Conservation (phyloP, 2,888 invertebrate genomes). For the Drosophila melanosoma region DNA sequence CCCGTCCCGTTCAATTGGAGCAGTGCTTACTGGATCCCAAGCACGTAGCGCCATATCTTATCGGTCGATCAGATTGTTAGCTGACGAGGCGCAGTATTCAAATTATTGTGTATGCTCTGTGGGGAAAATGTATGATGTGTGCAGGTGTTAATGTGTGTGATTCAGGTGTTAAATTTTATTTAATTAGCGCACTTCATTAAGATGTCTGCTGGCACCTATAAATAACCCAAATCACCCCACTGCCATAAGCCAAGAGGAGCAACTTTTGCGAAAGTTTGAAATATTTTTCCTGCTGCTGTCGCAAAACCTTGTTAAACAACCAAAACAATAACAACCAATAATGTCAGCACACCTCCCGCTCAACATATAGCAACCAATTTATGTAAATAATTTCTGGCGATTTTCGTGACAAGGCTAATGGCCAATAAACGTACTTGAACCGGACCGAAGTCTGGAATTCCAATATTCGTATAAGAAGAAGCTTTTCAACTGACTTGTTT, state of each 20-base stretch:
- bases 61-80: constrained; percentile 39
- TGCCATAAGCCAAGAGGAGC: background rate
- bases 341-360: constrained; percentile 1
- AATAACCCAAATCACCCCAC: constrained; percentile 33
- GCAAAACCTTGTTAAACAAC: constrained; percentile 30
- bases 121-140: constrained; percentile 18
- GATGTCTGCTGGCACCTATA: constrained; percentile 51
- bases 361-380: constrained; percentile 24
- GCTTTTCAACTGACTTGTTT: constrained; percentile 12
- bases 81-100: constrained; percentile 21
- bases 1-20: constrained; percentile 68
- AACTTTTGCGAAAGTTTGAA: constrained; percentile 9
- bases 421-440: constrained; percentile 76
- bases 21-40: constrained; percentile 31
- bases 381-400: constrained; percentile 44
- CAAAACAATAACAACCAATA: constrained; percentile 2
- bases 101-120: constrained; percentile 9
- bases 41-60: constrained; percentile 72
- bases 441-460: constrained; percentile 41
- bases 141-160: constrained; percentile 1
- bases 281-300: constrained; percentile 43
- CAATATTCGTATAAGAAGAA: constrained; percentile 18
- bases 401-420: constrained; percentile 54
- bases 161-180: constrained; percentile 57
- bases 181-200: constrained; percentile 71